Base-by-base conservation (phyloP, 1,140 invertebrate species). In the Cephus cinctus region DNA sequence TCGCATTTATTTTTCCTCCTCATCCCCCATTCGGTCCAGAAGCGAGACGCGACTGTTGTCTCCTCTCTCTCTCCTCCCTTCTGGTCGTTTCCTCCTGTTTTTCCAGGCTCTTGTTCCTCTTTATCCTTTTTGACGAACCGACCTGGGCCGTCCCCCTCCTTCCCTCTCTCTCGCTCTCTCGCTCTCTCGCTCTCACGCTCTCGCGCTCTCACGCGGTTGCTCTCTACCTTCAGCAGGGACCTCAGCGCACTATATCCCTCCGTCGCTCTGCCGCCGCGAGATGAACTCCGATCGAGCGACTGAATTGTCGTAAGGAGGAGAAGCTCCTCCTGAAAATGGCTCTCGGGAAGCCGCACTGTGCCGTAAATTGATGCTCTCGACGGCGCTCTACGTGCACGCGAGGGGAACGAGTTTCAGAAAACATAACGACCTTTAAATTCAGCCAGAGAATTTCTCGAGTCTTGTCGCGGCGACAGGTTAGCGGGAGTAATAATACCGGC, bases 341-440 rank as follows among this genome's bases (percentile, higher is more conserved):
- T 32, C 30, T 20, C 25, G 31, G 36, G 22, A 47, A 31, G 22
- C 30, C 20, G 38, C 41, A 47, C n/a, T n/a, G n/a, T n/a, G n/a
- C n/a, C n/a, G 8, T 50, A 44, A 50, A 44, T 44, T 50, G 48
- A 44, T 23, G 48, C 48, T 50, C 42, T 30, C 25, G n/a, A 34
- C 36, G n/a, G 34, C 43, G 25, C 32, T 43, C 20, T 19, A 27
- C 18, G 22, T 35, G n/a, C n/a, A n/a, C n/a, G n/a, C 20, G 40
- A 36, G 31, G 5, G 25, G 19, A 23, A 11, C 12, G 14, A n/a
- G 44, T 23, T 40, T 23, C 27, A 27, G 49, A 43, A 48, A 57
- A 48, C 44, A 54, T 51, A 46, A 54, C 46, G 40, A 43, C 44
- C 51, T 54, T 57, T 50, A 51, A 57, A 54, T 57, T 57, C 43